Base-by-base conservation (phyloP, 2,888 invertebrate genomes). In the Lasius fuliginosus region DNA sequence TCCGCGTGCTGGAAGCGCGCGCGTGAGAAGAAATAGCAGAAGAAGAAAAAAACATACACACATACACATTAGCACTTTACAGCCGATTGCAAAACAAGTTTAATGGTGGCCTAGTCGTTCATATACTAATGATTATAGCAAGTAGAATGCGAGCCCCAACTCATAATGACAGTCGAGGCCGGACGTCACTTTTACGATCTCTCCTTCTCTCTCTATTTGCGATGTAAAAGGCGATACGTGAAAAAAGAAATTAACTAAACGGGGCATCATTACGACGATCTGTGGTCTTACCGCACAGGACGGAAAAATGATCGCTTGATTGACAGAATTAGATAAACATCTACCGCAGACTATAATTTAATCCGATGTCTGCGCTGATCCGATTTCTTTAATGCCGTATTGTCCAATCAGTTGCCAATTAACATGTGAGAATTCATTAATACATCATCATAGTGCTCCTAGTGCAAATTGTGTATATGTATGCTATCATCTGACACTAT, bases 171-270 rank as follows among this genome's bases (percentile, higher is more conserved):
- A 8, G 65, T 67, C 58, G 30, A 56, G 18, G 30, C 18, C 42
- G 53, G 11, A 64, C 53, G 42, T 27, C 15, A 60, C 74, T 86
- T 90, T 85, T 85, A 46, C 64, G 40, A 33, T 56, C 62, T 49
- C 30, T 46, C 30, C 11, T 46, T 6, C 18, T 27, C 30, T 62
- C 18, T 62, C 46, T 30, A 15, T 75, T 53, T n/a, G n/a, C 71
- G 4, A n/a, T 27, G 33, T 74, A 86, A 87, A 87, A 91, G 67
- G 56, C 67, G 85, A 87, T 83, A 85, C 15, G 23, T 27, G 84
- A 56, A 87, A 46, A 84, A 85, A 88, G 69, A 90, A 90, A 91
- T 87, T 88, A 90, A 91, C 91, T 89, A 90, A 90, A 91, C 85
- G 82, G 68, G 81, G 82, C 82, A 77, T 89, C 84, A 85, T 89